phyloP scores from a whole-genome alignment of 2,113 vertebrate species.

The Platichthys stellatus region DNA sequence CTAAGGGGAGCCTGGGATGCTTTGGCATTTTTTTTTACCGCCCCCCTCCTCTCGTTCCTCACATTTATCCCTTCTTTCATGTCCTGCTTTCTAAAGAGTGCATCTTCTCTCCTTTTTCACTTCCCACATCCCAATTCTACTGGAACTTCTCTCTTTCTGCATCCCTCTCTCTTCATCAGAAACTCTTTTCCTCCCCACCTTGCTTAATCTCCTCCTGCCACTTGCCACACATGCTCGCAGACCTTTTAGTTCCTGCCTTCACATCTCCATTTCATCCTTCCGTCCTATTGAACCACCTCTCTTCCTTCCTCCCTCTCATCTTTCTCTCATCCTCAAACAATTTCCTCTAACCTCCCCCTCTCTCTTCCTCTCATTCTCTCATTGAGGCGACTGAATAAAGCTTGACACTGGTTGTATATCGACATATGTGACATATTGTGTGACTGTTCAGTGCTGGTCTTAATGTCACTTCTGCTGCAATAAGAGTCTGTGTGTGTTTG shows the following conservation, averaged over 20 bases:
- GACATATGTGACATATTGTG: background rate
- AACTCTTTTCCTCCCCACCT: background rate
- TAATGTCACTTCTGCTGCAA: background rate
- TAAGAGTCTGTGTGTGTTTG: background rate
- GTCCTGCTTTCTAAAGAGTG: background rate
- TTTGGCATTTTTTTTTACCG: constrained; percentile 2
- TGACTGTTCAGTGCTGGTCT: background rate
- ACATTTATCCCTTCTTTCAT: constrained; percentile 11
- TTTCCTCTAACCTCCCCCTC: constrained; percentile 32
- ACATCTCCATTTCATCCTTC: constrained; percentile 64
- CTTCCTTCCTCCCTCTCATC: constrained; percentile 71
- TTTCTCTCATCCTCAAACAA: constrained; percentile 60
- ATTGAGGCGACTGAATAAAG: background rate
- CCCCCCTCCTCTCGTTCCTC: constrained; percentile 12
- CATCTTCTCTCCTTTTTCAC: background rate
- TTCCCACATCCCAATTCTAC: constrained; percentile 8
- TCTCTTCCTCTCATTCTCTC: background rate
- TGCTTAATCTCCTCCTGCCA: constrained; percentile 34
- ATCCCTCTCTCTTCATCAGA: constrained; percentile 21
- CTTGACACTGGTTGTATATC: constrained; percentile 1
- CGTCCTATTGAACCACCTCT: constrained; percentile 66
- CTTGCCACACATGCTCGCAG: constrained; percentile 19
- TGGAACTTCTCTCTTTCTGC: constrained; percentile 1
- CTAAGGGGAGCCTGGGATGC: constrained; percentile 32
- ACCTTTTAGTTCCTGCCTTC: constrained; percentile 48